A percentile compares a stretch with the other conserved stretches of the same genome.
Evolutionary conservation across 2,797 vertebrate species (phyloP).

Genomic region (Crocodylus rhombifer): DNA sequence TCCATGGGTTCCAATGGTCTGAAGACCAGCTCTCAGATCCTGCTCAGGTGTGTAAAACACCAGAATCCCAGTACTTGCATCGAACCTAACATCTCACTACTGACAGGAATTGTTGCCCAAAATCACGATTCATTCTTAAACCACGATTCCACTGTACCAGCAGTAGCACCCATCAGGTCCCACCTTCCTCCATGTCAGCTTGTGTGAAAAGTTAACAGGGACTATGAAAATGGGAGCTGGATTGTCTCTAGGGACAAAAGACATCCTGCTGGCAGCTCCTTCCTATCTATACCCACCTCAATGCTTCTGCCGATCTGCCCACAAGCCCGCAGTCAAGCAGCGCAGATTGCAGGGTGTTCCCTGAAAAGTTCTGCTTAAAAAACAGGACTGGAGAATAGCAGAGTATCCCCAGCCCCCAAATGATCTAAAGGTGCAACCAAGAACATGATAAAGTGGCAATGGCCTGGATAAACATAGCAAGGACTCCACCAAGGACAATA

Average conservation of each 20-base stretch:
- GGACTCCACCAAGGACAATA: neutral
- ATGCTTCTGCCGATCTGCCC: neutral
- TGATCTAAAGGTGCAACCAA: neutral
- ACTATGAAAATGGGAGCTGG: neutral
- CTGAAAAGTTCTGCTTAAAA: neutral
- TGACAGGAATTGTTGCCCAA: neutral
- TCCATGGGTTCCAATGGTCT: neutral
- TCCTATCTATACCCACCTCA: neutral
- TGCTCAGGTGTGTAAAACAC: neutral
- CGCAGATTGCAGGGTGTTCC: neutral
- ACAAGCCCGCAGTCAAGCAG: neutral
- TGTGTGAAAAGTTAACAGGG: fast-evolving
- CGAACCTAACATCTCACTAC: neutral
- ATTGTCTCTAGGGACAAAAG: neutral
- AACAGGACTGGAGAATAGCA: neutral
- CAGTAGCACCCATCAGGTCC: fast-evolving
- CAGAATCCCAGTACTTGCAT: neutral
- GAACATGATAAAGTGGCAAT: neutral
- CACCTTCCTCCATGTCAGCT: fast-evolving
- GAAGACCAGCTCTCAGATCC: neutral
- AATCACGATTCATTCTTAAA: neutral
- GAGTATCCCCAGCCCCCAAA: neutral
- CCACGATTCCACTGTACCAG: neutral
- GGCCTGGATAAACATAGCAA: neutral
- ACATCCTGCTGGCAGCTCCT: neutral